These are phyloP conservation scores for Theodoxus fluviatilis DNA, from an alignment of 2,888 invertebrate genomes.

Conservation along the genomic window DNA sequence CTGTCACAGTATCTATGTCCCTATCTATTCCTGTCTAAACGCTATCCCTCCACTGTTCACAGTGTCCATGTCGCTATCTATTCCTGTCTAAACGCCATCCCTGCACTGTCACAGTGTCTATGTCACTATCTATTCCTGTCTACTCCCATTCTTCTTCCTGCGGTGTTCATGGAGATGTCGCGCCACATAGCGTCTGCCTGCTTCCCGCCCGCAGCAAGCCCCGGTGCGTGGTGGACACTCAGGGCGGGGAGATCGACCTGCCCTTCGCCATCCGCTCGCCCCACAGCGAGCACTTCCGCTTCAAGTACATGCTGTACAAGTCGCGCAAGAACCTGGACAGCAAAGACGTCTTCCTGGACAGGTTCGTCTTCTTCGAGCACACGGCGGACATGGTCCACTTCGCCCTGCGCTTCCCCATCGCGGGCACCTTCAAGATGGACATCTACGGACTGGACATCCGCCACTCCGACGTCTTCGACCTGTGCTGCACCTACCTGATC, in stretches of 20 bases:
- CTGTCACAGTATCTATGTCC: too few species aligned
- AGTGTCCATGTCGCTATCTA: too few species aligned
- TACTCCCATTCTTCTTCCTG: too few species aligned
- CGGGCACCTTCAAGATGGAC: constrained; percentile 60
- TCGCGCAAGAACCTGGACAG: constrained; percentile 35
- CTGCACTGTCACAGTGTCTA: too few species aligned
- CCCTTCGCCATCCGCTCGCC: constrained; percentile 47
- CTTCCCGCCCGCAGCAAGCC: constrained; percentile 36
- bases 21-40: too few species aligned
- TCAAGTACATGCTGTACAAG: constrained; percentile 58
- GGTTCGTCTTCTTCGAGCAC: constrained; percentile 59
- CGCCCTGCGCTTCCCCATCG: constrained; percentile 49
- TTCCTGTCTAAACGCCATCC: too few species aligned
- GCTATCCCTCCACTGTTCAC: too few species aligned
- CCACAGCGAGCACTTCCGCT: constrained; percentile 47
- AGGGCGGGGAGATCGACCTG: constrained; percentile 54
- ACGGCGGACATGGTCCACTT: constrained; percentile 47
- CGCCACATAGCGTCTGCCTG: neutral
- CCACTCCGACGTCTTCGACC: constrained; percentile 55
- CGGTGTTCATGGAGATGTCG: too few species aligned
- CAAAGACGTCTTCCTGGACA: constrained; percentile 47
- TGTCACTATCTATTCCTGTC: too few species aligned
- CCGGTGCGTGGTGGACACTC: constrained; percentile 44
- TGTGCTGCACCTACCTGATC: constrained; percentile 60
- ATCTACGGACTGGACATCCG: constrained; percentile 55